Percentiles rank a stretch among this genome's conserved stretches.
These are phyloP conservation scores for Natrix natrix DNA, from an alignment of 2,797 vertebrate species.

Conservation along the genomic window DNA sequence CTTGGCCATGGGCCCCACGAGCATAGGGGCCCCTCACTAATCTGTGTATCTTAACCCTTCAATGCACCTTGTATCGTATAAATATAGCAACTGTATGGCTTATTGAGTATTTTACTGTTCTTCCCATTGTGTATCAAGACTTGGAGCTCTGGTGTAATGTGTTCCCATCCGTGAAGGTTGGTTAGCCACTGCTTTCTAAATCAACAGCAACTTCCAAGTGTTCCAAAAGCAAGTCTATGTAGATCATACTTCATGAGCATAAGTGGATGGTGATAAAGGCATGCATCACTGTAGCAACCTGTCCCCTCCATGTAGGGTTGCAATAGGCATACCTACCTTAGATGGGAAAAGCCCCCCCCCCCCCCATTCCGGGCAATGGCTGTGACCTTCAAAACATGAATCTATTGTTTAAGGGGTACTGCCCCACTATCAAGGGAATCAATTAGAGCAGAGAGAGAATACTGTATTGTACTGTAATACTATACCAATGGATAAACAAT, in stretches of 20 bases:
- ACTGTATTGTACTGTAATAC: not conserved
- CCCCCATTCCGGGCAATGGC: not conserved
- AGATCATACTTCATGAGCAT: not conserved
- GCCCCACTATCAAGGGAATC: not conserved
- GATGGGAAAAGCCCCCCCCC: not conserved
- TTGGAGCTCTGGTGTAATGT: not conserved
- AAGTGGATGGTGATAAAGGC: not conserved
- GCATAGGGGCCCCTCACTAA: no score
- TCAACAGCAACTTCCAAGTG: not conserved
- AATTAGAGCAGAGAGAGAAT: not conserved
- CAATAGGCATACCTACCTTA: not conserved
- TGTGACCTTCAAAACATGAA: not conserved
- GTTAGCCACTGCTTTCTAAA: not conserved
- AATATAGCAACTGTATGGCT: no score
- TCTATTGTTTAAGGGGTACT: not conserved
- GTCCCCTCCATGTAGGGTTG: not conserved
- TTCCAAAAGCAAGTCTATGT: not conserved
- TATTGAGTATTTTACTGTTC: not conserved
- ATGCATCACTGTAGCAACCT: not conserved
- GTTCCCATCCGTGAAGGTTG: not conserved
- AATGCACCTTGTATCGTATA: no score
- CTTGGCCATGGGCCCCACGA: no score
- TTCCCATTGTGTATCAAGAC: not conserved
- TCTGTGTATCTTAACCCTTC: no score
- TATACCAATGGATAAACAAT: not conserved